Conservation (phyloP, 2,113 vertebrate species). For the Ictalurus furcatus region DNA sequence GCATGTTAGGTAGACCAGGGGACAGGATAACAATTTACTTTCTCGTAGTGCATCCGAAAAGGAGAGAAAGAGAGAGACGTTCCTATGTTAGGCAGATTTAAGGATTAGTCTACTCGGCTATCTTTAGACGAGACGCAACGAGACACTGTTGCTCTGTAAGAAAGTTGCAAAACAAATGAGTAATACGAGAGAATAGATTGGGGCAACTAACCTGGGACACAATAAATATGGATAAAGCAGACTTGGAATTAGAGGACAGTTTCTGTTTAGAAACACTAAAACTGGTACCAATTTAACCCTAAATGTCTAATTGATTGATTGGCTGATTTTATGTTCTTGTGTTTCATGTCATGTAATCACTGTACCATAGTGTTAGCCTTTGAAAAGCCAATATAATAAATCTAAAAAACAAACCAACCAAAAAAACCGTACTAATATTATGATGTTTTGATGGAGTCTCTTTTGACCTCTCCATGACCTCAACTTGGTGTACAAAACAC, state of each 20-base stretch:
- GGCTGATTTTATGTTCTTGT: not conserved
- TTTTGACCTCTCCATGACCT: no score
- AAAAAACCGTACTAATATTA: not conserved
- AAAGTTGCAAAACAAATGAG: not conserved
- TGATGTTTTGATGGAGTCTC: not conserved
- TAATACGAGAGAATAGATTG: not conserved
- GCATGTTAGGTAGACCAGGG: not conserved
- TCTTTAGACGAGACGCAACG: conserved; percentile 37
- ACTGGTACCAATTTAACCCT: not conserved
- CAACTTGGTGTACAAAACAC: not conserved
- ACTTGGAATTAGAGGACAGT: not conserved
- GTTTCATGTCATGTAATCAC: not conserved
- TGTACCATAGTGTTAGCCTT: not conserved
- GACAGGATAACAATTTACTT: not conserved
- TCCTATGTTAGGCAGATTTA: conserved; percentile 41
- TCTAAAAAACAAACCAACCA: not conserved
- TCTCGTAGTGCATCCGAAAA: not conserved
- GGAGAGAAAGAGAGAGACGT: not conserved
- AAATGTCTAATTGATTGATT: not conserved
- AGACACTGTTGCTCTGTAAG: conserved; percentile 2
- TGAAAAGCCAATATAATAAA: not conserved
- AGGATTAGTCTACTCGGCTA: conserved; percentile 45
- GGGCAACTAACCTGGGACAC: not conserved
- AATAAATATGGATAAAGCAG: not conserved
- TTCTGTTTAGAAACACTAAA: not conserved